Percentiles rank a stretch among this genome's conserved stretches.
These are phyloP conservation scores for Antedon mediterranea DNA, from an alignment of 53 echinoderm and acorn worm genomes.

Conservation along the genomic window DNA sequence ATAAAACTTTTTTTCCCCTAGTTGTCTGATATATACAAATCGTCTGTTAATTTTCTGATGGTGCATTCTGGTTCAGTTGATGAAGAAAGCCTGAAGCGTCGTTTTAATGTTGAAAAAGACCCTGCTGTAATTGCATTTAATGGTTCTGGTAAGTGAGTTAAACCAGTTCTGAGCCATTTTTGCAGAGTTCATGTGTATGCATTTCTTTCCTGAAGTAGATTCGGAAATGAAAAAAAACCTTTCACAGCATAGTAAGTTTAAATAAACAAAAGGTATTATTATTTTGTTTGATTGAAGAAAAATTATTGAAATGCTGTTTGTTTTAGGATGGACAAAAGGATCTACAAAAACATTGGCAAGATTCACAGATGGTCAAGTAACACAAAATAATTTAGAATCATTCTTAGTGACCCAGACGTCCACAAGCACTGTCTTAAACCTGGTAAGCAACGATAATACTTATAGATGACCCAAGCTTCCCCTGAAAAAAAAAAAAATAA, in stretches of 20 bases:
- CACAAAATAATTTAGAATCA: conserved; percentile 10
- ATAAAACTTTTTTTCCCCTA: conserved; percentile 1
- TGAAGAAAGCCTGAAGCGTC: conserved; percentile 6
- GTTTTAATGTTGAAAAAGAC: conserved; percentile 21
- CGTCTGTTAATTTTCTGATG: conserved; percentile 13
- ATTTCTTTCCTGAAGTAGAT: too few relatives aligned
- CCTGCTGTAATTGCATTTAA: conserved; percentile 33
- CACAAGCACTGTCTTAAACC: neutral
- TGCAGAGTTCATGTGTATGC: too few relatives aligned
- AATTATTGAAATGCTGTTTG: neutral
- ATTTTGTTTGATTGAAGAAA: too few relatives aligned
- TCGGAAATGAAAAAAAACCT: too few relatives aligned
- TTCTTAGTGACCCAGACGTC: conserved; percentile 27
- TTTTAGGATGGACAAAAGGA: neutral
- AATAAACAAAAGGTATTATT: too few relatives aligned
- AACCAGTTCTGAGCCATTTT: too few relatives aligned
- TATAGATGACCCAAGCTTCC: too few relatives aligned
- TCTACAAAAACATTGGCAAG: neutral
- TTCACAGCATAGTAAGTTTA: too few relatives aligned
- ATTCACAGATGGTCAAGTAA: conserved; percentile 5
- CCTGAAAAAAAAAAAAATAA: too few relatives aligned
- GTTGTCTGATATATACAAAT: conserved; percentile 3
- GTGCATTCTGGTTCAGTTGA: conserved; percentile 32
- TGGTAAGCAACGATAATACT: conserved; percentile 8
- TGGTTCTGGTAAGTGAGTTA: conserved; percentile 16